A percentile compares a stretch with the other conserved stretches of the same genome.
Conservation (phyloP, 2,113 vertebrate species). For the Zapus hudsonius region DNA sequence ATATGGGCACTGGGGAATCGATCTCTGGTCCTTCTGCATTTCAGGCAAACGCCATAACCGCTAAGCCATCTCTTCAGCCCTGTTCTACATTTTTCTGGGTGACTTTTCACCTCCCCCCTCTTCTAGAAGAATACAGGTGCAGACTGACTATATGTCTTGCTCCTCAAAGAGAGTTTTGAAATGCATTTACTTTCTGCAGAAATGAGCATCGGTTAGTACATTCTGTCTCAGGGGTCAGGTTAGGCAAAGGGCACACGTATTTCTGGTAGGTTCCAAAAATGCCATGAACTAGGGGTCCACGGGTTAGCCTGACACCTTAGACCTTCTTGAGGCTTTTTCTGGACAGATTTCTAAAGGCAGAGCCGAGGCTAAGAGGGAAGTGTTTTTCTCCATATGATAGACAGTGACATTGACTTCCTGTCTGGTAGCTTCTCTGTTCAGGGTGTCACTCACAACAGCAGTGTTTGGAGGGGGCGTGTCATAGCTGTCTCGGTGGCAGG, state of each 20-base stretch:
- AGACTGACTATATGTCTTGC: neutral
- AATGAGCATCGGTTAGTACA: neutral
- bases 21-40: too few species aligned
- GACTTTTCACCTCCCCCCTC: neutral
- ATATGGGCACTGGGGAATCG: too few species aligned
- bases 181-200: neutral
- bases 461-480: neutral
- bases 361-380: neutral
- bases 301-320: neutral
- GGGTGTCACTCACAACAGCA: neutral
- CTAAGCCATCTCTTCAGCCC: too few species aligned
- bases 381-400: neutral
- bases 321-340: fast-evolving
- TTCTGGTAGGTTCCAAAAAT: neutral
- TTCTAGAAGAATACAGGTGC: neutral
- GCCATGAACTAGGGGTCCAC: neutral
- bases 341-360: constrained; percentile 9
- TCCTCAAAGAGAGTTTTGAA: neutral
- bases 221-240: neutral
- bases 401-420: neutral
- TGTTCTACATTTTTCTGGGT: constrained; percentile 4
- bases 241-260: neutral
- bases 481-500: too few species aligned
- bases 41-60: too few species aligned
- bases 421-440: neutral